phyloP scores from a whole-genome alignment of 2,797 vertebrate genomes.

The Poeciliopsis presidionis region DNA sequence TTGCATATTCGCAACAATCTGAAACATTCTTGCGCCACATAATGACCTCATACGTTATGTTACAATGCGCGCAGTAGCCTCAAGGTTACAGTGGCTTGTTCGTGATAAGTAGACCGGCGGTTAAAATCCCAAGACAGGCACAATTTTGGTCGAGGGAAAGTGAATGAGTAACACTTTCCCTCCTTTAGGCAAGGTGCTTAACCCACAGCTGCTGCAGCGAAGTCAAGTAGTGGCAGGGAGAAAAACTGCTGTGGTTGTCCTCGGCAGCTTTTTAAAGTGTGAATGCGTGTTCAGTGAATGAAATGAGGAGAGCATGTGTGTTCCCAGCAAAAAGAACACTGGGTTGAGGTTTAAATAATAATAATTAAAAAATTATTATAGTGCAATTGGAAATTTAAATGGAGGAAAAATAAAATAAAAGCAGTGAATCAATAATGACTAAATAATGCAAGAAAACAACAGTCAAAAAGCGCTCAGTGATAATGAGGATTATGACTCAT shows the following conservation, averaged over 20 bases:
- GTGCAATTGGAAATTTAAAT: constrained; percentile 36
- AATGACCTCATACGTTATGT: constrained; percentile 16
- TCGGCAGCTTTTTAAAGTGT: constrained; percentile 50
- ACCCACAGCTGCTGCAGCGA: constrained; percentile 49
- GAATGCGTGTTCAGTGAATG: constrained; percentile 51
- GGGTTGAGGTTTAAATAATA: constrained; percentile 22
- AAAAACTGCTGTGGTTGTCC: constrained; percentile 50
- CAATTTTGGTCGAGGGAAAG: constrained; percentile 37
- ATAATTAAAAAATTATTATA: constrained; percentile 30
- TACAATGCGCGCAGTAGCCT: constrained; percentile 18
- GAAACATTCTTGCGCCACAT: background rate
- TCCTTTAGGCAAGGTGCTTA: constrained; percentile 62
- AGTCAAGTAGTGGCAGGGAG: constrained; percentile 39
- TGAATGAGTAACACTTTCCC: constrained; percentile 63
- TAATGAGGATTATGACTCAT: constrained; percentile 71
- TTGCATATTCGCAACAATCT: background rate
- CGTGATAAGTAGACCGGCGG: constrained; percentile 41
- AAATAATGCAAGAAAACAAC: constrained; percentile 34
- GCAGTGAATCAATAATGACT: constrained; percentile 11
- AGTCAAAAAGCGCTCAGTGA: constrained; percentile 60
- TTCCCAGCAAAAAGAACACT: constrained; percentile 33
- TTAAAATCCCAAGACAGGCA: constrained; percentile 41
- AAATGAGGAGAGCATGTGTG: constrained; percentile 61
- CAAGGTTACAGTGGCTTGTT: constrained; percentile 31
- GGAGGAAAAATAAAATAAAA: constrained; percentile 15